Percentiles rank a stretch among this genome's conserved stretches.
Conservation (phyloP, 2,888 invertebrate species). For the Malacosoma neustria region DNA sequence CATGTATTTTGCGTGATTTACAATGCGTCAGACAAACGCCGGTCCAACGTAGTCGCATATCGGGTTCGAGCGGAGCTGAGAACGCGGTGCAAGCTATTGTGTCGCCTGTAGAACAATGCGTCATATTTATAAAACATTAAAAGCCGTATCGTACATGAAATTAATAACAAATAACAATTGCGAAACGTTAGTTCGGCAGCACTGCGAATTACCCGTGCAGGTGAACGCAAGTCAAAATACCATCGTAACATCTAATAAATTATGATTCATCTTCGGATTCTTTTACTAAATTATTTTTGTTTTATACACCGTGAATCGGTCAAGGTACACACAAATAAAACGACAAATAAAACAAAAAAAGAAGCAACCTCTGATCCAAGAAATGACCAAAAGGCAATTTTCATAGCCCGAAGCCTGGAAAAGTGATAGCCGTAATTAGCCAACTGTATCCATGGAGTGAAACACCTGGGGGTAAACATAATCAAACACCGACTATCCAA, state of each 20-base stretch:
- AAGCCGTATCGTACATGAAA: constrained; percentile 73
- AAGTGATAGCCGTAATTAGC: constrained; percentile 27
- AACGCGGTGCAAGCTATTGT: constrained; percentile 57
- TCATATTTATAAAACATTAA: constrained; percentile 74
- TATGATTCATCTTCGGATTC: background rate
- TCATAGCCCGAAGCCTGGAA: background rate
- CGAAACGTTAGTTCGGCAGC: constrained; percentile 70
- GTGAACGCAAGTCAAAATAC: constrained; percentile 36
- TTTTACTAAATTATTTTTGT: no score
- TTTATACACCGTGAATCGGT: no score
- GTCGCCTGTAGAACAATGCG: constrained; percentile 71
- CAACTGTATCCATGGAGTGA: constrained; percentile 17
- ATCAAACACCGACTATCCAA: constrained; percentile 39
- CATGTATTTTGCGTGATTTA: constrained; percentile 20
- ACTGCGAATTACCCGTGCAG: constrained; percentile 63
- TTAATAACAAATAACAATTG: constrained; percentile 75
- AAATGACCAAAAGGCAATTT: background rate
- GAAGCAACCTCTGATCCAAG: no score
- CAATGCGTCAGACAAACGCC: constrained; percentile 49
- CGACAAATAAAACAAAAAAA: no score
- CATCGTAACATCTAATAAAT: background rate
- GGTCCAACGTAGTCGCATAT: constrained; percentile 41
- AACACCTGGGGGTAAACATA: constrained; percentile 32
- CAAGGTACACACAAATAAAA: no score
- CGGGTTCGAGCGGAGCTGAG: constrained; percentile 53